A percentile compares a stretch with the other conserved stretches of the same genome.
Evolutionary conservation across 1,140 invertebrate species (phyloP).

Genomic region (Yoshiicerus persimilis): DNA sequence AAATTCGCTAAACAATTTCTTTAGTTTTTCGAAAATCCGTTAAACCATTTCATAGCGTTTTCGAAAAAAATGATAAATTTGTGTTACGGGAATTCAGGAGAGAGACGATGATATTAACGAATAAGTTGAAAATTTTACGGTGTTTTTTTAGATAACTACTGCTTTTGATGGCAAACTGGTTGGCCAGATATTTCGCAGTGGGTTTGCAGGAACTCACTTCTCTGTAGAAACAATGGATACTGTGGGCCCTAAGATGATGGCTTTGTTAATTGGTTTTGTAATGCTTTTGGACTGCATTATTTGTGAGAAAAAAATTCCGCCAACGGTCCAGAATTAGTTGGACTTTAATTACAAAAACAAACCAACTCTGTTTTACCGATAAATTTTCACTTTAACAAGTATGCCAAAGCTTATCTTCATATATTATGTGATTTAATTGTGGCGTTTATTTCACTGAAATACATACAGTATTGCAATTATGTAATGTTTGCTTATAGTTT

Average conservation of each 20-base stretch:
- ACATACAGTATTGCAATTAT: no score
- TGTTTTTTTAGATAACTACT: background rate
- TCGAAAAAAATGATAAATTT: no score
- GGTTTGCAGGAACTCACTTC: background rate
- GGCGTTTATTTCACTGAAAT: no score
- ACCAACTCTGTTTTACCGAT: background rate
- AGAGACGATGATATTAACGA: no score
- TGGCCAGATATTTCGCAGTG: background rate
- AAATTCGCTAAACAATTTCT: no score
- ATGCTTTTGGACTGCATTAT: background rate
- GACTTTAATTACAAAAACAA: background rate
- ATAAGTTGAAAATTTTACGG: background rate
- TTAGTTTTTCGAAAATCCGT: no score
- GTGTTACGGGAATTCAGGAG: no score
- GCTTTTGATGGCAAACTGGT: background rate
- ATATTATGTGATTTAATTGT: no score
- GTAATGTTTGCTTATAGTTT: no score
- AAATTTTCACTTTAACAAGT: no score
- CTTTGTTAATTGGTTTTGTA: background rate
- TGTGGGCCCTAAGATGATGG: background rate
- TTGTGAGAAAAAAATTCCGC: background rate
- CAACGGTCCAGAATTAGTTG: background rate
- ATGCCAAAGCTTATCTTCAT: no score
- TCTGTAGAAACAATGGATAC: constrained; percentile 10
- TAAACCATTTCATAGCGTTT: no score